A percentile compares a stretch with the other conserved stretches of the same genome.
These are phyloP conservation scores for Sarcoramphus papa DNA, from an alignment of 2,797 vertebrate genomes.

Conservation along the genomic window DNA sequence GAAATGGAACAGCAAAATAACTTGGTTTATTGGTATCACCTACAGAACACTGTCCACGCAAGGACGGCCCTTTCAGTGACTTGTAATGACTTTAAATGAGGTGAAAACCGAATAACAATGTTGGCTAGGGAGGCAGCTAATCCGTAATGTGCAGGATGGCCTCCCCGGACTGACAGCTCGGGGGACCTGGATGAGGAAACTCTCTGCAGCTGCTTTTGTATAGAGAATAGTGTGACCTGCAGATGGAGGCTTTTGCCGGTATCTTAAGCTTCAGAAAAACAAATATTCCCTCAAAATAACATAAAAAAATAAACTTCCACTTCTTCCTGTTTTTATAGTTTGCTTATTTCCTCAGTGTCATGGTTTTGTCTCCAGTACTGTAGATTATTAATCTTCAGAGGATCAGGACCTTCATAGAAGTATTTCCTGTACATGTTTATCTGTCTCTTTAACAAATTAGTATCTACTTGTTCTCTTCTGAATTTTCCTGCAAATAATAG, in stretches of 20 bases:
- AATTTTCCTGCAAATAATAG: slow-evolving; percentile 66
- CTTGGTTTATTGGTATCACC: neutral
- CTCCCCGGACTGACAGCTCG: slow-evolving; percentile 24
- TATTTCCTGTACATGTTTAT: slow-evolving; percentile 80
- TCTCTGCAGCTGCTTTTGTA: slow-evolving; percentile 54
- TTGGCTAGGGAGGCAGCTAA: neutral
- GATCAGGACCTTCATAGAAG: slow-evolving; percentile 75
- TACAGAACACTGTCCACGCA: neutral
- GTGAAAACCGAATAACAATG: neutral
- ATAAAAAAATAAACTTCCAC: slow-evolving; percentile 72
- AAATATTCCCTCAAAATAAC: slow-evolving; percentile 75
- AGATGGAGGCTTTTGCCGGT: slow-evolving; percentile 67
- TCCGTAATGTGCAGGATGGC: slow-evolving; percentile 20
- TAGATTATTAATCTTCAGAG: slow-evolving; percentile 74
- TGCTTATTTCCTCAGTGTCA: slow-evolving; percentile 73
- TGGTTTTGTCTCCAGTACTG: slow-evolving; percentile 69
- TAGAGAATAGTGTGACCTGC: slow-evolving; percentile 54
- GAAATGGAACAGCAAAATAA: neutral
- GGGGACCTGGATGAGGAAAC: slow-evolving; percentile 53
- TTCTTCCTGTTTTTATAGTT: slow-evolving; percentile 80
- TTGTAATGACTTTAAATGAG: neutral
- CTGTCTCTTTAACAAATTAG: slow-evolving; percentile 51
- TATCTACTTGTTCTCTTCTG: slow-evolving; percentile 44
- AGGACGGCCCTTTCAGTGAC: neutral
- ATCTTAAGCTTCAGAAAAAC: slow-evolving; percentile 69